These are phyloP conservation scores for Stichodactyla mertensii DNA, from an alignment of 64 coral and sea anemone species.

Conservation along the genomic window DNA sequence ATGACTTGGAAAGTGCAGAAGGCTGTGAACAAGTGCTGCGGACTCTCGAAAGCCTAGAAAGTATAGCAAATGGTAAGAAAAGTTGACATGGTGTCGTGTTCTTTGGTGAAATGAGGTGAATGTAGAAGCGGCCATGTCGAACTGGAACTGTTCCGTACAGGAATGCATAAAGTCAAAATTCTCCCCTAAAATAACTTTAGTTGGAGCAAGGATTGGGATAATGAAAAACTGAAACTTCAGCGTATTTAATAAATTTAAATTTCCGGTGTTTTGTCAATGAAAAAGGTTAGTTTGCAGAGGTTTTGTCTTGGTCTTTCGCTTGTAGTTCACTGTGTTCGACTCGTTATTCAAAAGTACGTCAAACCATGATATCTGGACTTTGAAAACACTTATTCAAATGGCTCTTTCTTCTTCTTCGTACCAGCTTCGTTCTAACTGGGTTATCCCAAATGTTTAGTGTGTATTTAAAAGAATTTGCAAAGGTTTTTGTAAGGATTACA, in stretches of 20 bases:
- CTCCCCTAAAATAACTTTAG: neutral
- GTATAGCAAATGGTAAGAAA: slow-evolving; percentile 45
- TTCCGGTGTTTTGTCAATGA: slow-evolving; percentile 25
- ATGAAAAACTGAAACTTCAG: slow-evolving; percentile 7
- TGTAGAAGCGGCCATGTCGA: slow-evolving; percentile 2
- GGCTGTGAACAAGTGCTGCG: slow-evolving; percentile 20
- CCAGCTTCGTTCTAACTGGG: neutral
- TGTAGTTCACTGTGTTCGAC: neutral
- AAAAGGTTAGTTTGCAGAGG: neutral
- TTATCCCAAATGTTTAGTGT: neutral
- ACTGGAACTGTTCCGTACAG: neutral
- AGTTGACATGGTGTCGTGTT: neutral
- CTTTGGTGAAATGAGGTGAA: slow-evolving; percentile 22
- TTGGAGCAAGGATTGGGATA: neutral
- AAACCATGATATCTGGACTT: neutral
- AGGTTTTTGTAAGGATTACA: slow-evolving; percentile 2
- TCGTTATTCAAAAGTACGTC: neutral
- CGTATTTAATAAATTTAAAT: neutral
- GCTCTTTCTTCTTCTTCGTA: neutral
- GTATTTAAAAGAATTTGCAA: slow-evolving; percentile 1
- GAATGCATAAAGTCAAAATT: neutral
- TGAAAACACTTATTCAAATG: neutral
- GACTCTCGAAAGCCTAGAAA: slow-evolving; percentile 51
- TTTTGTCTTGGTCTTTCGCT: neutral
- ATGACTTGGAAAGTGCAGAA: slow-evolving; percentile 44